Evolutionary conservation across 2,888 invertebrate species (phyloP).

Genomic region (Allacma fusca): DNA sequence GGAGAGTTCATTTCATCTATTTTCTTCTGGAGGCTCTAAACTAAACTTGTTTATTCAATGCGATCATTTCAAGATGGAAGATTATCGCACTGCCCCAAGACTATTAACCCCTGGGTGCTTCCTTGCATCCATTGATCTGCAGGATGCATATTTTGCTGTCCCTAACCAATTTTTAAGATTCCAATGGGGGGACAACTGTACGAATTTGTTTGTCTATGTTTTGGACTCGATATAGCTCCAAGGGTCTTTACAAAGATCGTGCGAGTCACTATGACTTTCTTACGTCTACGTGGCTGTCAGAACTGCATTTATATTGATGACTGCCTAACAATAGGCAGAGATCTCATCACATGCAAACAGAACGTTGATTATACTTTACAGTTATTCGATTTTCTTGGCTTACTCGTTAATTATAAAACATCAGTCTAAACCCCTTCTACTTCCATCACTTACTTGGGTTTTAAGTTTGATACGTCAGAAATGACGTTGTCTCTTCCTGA

Average conservation of each 20-base stretch:
- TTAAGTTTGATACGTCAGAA: constrained; percentile 28
- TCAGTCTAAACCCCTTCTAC: background rate
- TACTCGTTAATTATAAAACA: background rate
- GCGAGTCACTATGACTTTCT: background rate
- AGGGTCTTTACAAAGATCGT: constrained; percentile 32
- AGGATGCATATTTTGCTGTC: constrained; percentile 34
- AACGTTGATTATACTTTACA: too few relatives aligned
- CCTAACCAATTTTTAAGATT: constrained; percentile 25
- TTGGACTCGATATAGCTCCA: constrained; percentile 28
- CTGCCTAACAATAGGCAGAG: too few relatives aligned
- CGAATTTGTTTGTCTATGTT: constrained; percentile 28
- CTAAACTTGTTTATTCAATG: constrained; percentile 21
- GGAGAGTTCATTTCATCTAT: constrained; percentile 32
- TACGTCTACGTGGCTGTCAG: too few relatives aligned
- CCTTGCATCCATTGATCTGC: constrained; percentile 25
- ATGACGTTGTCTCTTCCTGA: background rate
- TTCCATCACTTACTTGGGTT: constrained; percentile 16
- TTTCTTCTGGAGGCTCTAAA: constrained; percentile 20
- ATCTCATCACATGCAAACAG: too few relatives aligned
- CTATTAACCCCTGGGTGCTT: constrained; percentile 11
- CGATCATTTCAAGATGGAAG: constrained; percentile 36
- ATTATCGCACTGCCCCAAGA: constrained; percentile 18
- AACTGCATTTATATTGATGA: too few relatives aligned
- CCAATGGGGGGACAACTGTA: background rate
- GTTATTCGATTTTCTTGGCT: too few relatives aligned